Evolutionary conservation across 2,113 vertebrate genomes (phyloP).

Genomic region (Cacatua alba): DNA sequence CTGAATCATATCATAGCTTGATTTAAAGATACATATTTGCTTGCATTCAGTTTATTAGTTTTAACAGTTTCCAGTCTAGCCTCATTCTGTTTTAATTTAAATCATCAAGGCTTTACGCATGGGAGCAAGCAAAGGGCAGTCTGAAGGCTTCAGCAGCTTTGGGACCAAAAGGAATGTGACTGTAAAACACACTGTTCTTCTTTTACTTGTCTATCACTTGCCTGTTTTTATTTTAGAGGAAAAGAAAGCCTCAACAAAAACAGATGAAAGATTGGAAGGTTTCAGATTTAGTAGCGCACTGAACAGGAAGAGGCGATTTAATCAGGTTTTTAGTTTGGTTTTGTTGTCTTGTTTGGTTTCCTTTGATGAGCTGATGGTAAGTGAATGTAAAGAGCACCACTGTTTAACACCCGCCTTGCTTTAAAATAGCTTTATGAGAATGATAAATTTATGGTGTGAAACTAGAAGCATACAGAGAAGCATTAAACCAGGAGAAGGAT

Average conservation of each 20-base stretch:
- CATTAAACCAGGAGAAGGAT: not conserved
- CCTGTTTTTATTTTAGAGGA: conserved; percentile 4
- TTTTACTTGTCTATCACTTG: conserved; percentile 1
- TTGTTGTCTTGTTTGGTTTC: conserved; percentile 8
- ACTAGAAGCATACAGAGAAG: not conserved
- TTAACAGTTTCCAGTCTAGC: not conserved
- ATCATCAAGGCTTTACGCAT: not conserved
- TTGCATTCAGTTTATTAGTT: conserved; percentile 34
- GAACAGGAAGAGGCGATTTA: not conserved
- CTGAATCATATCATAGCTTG: not conserved
- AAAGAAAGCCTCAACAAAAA: not conserved
- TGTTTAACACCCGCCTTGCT: not conserved
- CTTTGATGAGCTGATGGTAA: not conserved
- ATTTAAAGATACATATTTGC: not conserved
- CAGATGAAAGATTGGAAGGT: not conserved
- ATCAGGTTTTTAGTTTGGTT: not conserved
- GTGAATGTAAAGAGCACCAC: not conserved
- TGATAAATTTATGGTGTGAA: not conserved
- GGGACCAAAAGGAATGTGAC: conserved; percentile 45
- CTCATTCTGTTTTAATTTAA: conserved; percentile 40
- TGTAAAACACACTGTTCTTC: not conserved
- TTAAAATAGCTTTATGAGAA: not conserved
- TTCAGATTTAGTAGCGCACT: not conserved
- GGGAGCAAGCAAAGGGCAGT: conserved; percentile 30
- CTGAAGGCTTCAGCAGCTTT: conserved; percentile 34